These are phyloP conservation scores for Anseranas semipalmata DNA, from an alignment of 2,113 vertebrate species.

Conservation along the genomic window DNA sequence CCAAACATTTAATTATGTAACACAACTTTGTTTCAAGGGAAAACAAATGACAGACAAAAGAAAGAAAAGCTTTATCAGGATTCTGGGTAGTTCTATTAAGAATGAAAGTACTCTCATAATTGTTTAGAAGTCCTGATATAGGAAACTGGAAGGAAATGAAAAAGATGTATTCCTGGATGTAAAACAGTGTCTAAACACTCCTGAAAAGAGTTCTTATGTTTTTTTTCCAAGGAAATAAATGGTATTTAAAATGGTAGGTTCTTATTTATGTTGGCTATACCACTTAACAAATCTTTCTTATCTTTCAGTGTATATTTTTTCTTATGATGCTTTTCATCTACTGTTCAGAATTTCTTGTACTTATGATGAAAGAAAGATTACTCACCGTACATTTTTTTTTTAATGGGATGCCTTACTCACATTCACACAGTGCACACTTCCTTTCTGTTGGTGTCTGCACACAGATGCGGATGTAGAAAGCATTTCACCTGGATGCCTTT, in stretches of 20 bases:
- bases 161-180: not conserved
- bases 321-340: not conserved
- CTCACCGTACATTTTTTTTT: not conserved
- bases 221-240: not conserved
- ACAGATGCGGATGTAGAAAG: not conserved
- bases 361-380: not conserved
- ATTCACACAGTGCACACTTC: not conserved
- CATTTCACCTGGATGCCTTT: not conserved
- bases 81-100: not conserved
- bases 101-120: not conserved
- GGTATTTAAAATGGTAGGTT: not conserved
- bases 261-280: not conserved
- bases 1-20: not conserved
- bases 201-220: not conserved
- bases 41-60: not conserved
- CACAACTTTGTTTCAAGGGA: not conserved
- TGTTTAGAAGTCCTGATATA: not conserved
- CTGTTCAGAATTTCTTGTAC: not conserved
- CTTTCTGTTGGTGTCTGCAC: not conserved
- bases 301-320: not conserved
- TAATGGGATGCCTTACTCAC: not conserved
- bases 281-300: not conserved
- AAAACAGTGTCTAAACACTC: not conserved
- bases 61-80: not conserved
- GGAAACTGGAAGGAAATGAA: not conserved